These are phyloP conservation scores for Diaprepes abbreviatus DNA, from an alignment of 2,888 invertebrate genomes.

Conservation along the genomic window DNA sequence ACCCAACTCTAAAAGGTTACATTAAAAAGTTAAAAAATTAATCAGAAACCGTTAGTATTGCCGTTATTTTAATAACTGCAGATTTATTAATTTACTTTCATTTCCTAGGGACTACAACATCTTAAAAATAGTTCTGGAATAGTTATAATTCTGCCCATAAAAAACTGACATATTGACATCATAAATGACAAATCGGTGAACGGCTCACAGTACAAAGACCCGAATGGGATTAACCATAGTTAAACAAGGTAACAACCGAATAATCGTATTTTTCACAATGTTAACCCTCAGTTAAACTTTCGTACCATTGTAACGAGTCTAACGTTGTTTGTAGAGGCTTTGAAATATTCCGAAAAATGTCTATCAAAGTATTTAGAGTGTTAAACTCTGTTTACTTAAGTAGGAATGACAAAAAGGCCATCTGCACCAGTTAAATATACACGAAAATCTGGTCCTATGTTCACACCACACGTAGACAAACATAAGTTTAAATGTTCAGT, in stretches of 20 bases:
- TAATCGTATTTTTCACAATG: constrained; percentile 46
- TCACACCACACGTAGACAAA: constrained; percentile 44
- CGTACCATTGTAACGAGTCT: constrained; percentile 39
- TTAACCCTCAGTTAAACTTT: constrained; percentile 39
- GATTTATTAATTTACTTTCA: no score
- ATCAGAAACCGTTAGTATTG: no score
- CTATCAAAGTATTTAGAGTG: constrained; percentile 42
- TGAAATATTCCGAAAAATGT: constrained; percentile 46
- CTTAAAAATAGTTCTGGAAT: no score
- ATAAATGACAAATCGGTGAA: constrained; percentile 32
- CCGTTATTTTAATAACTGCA: no score
- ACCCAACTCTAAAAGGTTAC: no score
- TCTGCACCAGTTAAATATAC: constrained; percentile 29
- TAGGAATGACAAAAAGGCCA: constrained; percentile 39
- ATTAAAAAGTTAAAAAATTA: no score
- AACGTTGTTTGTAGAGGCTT: constrained; percentile 40
- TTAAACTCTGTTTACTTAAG: constrained; percentile 45
- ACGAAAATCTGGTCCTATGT: constrained; percentile 37
- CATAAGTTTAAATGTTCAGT: constrained; percentile 30
- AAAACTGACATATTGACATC: constrained; percentile 31
- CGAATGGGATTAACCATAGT: constrained; percentile 32
- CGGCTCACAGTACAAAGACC: background rate
- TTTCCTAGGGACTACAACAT: no score
- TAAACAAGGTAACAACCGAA: constrained; percentile 45
- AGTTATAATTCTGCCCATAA: no score